Evolutionary conservation across 1,140 invertebrate genomes (phyloP), one percentile per base, ranked within the genome.

Genomic region (Diorhabda elongata): DNA sequence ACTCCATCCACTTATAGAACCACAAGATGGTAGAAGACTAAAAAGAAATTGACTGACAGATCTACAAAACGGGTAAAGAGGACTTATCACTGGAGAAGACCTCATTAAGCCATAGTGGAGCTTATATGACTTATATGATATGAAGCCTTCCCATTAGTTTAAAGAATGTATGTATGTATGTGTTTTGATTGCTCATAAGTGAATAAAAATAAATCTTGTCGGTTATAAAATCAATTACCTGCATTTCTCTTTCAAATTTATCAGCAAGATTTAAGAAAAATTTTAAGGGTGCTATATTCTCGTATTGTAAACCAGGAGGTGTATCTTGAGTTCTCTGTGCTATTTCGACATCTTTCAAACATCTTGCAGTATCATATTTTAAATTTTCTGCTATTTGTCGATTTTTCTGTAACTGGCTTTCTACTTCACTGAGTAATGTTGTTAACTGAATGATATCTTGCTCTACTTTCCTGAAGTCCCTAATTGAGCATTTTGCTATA

Each of bases 251-350:
- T 81, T 93, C 91, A 78, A 92, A 93, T 74, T 84, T 85, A 65
- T 88, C 86, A n/a, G 88, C 86, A 57, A 93, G 76, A 73, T 88
- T 86, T 67, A 89, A 84, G 73, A 92, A 93, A 75, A 90, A 93
- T 73, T 89, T 83, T n/a, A 89, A 82, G 0, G 91, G 91, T 3
- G 89, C 87, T 64, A 83, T 87, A 76, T 92, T 91, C 78, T 93
- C 91, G 79, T 91, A 91, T 77, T 93, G 91, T 9, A 93, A 81
- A 3, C 89, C 89, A 2, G 87, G 80, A 6, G 91, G 90, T 5
- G 88, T 91, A 70, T 92, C 91, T 71, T 92, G 90, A 0, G 91
- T 93, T 70, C 90, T 84, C 75, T 92, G 90, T 0, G 90, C 88
- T 82, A 92, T 92, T 82, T 93, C 91, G 58, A 89, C 86, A 75